Evolutionary conservation across 2,888 invertebrate genomes (phyloP).

Genomic region (Diarsia rubi): DNA sequence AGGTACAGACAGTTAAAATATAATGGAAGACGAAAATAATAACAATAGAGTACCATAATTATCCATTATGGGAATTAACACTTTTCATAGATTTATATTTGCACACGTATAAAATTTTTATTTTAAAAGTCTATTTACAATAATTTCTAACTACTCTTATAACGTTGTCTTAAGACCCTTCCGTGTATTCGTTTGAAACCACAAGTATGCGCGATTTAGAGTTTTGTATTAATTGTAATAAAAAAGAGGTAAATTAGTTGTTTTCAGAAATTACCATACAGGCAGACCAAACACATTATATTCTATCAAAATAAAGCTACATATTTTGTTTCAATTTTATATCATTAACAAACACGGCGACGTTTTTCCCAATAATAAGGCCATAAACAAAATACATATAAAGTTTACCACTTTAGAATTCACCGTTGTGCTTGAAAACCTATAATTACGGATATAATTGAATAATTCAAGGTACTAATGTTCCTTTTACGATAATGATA

Average conservation of each 20-base stretch:
- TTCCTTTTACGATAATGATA: constrained; percentile 63
- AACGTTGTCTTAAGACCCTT: constrained; percentile 81
- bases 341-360: constrained; percentile 15
- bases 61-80: constrained; percentile 70
- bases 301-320: constrained; percentile 23
- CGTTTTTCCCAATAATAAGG: constrained; percentile 14
- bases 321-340: constrained; percentile 11
- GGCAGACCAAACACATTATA: constrained; percentile 12
- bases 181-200: constrained; percentile 71
- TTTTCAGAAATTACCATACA: constrained; percentile 17
- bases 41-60: constrained; percentile 70
- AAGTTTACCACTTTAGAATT: constrained; percentile 53
- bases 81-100: constrained; percentile 73
- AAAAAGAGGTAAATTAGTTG: constrained; percentile 36
- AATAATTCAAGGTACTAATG: constrained; percentile 56
- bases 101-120: constrained; percentile 85
- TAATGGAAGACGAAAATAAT: constrained; percentile 86
- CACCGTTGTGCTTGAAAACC: constrained; percentile 63
- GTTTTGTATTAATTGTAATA: constrained; percentile 23
- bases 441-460: constrained; percentile 65
- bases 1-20: constrained; percentile 65
- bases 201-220: constrained; percentile 51
- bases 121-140: constrained; percentile 85
- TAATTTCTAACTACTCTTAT: constrained; percentile 81
- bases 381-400: constrained; percentile 39